Percentiles rank a stretch among this genome's conserved stretches.
Conservation (phyloP, 1,140 invertebrate genomes). For the Tetramorium alpestre region DNA sequence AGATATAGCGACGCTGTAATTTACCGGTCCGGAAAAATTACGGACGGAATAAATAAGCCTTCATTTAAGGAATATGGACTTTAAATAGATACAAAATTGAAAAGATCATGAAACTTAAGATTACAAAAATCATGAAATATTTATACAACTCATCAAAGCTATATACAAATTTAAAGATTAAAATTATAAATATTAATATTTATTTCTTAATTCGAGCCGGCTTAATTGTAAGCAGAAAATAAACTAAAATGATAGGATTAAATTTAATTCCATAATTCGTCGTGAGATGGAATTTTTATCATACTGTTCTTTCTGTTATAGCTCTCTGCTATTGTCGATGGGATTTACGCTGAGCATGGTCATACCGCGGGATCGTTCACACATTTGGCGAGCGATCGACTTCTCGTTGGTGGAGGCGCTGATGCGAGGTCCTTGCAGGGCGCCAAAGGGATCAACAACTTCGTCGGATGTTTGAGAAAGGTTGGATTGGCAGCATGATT, state of each 20-base stretch:
- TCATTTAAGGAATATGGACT: not conserved
- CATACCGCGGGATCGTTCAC: conserved; percentile 97
- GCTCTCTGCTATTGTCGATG: conserved; percentile 96
- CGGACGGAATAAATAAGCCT: not conserved
- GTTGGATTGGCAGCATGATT: conserved; percentile 85
- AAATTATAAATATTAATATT: not conserved
- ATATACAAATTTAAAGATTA: not conserved
- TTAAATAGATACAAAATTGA: not conserved
- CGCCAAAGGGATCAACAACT: conserved; percentile 94
- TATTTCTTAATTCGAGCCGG: not conserved
- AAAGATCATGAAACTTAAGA: not conserved
- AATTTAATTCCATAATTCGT: not conserved
- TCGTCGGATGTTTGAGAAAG: conserved; percentile 97
- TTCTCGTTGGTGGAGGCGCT: conserved; percentile 96
- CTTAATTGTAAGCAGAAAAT: not conserved
- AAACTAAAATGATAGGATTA: not conserved
- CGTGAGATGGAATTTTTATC: not conserved
- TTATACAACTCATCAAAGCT: not conserved
- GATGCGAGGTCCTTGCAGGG: conserved; percentile 92
- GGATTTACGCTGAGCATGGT: conserved; percentile 95
- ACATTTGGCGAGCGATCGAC: conserved; percentile 93
- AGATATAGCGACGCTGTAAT: conserved; percentile 19
- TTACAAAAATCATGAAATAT: not conserved
- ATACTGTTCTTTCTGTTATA: conserved; percentile 85
- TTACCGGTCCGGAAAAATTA: conserved; percentile 6